Evolutionary conservation across 1,140 invertebrate species (phyloP), one percentile per base, ranked within the genome.

Genomic region (Apis dorsata): DNA sequence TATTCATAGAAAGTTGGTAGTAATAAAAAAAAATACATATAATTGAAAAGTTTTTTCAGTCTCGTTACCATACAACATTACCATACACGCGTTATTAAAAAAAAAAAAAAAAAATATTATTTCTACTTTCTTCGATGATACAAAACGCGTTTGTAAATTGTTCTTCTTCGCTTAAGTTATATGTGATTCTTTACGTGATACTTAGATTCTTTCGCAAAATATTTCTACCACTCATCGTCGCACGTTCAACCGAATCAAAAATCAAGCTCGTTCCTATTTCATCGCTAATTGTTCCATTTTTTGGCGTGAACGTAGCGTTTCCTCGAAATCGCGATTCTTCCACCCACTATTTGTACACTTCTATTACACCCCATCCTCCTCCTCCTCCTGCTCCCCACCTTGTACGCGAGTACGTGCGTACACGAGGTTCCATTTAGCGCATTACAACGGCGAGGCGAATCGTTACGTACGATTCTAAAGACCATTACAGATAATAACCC

Each of bases 331-430:
- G 72, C 24, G 24, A 81, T n/a, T 49, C 79, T n/a, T 55, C 79
- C 11, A 68, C 19, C 73, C 73, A 44, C 53, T 75, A 75, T 81
- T 66, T 81, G 60, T 68, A 76, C 79, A 65, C 72, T 24, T 81
- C 79, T 68, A 76, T 81, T 81, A 76, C 79, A 44, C 34, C 34
- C 34, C 34, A 34, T 34, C 49, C 63, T 24, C 49, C 51, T 34
- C 28, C 53, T 9, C 1, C 53, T 9, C 4, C 19, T 9, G 24
- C 17, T 34, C 71, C 28, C 28, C 44, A 12, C n/a, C 19, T 9
- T 17, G 19, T 17, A 13, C 34, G 21, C 72, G 24, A 59, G 74
- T 53, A 75, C 71, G 72, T 71, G 78, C 78, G 68, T 81, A 68
- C 63, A 51, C 24, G 9, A 73, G 72, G 19, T 51, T 60, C 59